Percentiles rank a stretch among this genome's conserved stretches.
Evolutionary conservation across 2,113 vertebrate genomes (phyloP).

Genomic region (Tylochromis polylepis): DNA sequence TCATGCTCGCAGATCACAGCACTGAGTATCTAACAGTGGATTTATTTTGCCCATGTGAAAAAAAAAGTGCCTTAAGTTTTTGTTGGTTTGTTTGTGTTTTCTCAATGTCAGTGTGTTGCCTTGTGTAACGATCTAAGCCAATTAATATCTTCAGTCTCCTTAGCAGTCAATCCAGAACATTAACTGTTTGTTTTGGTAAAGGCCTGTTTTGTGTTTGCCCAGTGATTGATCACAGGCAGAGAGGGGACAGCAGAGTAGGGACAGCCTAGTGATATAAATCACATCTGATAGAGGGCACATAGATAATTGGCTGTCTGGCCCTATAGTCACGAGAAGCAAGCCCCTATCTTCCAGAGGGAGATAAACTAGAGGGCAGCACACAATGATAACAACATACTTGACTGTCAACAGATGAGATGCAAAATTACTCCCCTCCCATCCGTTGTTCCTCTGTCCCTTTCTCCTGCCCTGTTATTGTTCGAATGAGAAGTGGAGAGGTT

Average conservation of each 20-base stretch:
- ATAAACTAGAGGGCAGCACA: slow-evolving; percentile 70
- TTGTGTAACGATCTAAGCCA: slow-evolving; percentile 15
- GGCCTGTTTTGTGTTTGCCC: slow-evolving; percentile 60
- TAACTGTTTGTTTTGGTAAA: slow-evolving; percentile 63
- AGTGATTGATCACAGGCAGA: slow-evolving; percentile 68
- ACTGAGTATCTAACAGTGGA: neutral
- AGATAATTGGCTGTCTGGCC: slow-evolving; percentile 77
- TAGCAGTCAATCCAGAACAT: slow-evolving; percentile 48
- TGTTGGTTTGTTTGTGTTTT: neutral
- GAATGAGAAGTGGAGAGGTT: slow-evolving; percentile 54
- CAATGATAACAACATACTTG: slow-evolving; percentile 71
- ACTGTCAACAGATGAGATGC: slow-evolving; percentile 73
- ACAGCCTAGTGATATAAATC: slow-evolving; percentile 77
- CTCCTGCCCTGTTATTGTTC: slow-evolving; percentile 52
- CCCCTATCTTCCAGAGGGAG: slow-evolving; percentile 70
- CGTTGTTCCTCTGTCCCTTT: slow-evolving; percentile 20
- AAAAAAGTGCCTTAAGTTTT: neutral
- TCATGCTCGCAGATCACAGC: neutral
- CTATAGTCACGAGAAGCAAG: slow-evolving; percentile 60
- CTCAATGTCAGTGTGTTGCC: slow-evolving; percentile 46
- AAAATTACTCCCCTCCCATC: slow-evolving; percentile 51
- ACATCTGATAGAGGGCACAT: slow-evolving; percentile 77
- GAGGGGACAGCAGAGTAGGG: slow-evolving; percentile 63
- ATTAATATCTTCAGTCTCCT: slow-evolving; percentile 60
- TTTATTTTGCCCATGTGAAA: neutral